A percentile compares a stretch with the other conserved stretches of the same genome.
These are phyloP conservation scores for Mus pahari DNA, from an alignment of 2,113 vertebrate genomes.

Conservation along the genomic window DNA sequence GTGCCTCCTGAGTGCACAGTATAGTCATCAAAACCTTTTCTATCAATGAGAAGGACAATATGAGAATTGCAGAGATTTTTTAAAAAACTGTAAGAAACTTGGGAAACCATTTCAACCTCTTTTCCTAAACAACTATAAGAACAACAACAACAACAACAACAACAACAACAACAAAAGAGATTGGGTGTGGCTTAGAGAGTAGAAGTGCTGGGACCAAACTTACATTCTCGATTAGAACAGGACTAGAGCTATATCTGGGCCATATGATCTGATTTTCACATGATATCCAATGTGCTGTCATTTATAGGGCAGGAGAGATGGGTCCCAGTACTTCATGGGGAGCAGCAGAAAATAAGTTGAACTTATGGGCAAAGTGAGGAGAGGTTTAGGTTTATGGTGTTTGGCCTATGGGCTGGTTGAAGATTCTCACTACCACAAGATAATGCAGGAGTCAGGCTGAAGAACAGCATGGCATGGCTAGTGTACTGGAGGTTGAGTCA, in stretches of 20 bases:
- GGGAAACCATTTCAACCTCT: not conserved
- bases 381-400: not conserved
- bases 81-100: not conserved
- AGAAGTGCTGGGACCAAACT: not conserved
- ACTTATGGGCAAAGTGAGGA: not conserved
- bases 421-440: not conserved
- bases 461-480: not conserved
- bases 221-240: not conserved
- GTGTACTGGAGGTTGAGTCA: not conserved
- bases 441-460: not conserved
- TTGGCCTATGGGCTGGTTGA: not conserved
- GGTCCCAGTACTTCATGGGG: not conserved
- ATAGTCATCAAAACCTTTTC: not conserved
- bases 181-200: not conserved
- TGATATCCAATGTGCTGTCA: not conserved
- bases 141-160: no score
- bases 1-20: not conserved
- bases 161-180: not conserved
- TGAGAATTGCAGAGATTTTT: not conserved
- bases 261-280: not conserved
- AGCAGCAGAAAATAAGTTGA: not conserved
- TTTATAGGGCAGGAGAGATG: not conserved
- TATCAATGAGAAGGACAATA: not conserved
- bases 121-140: no score
- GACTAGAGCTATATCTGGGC: not conserved